Conservation (phyloP, 1,140 invertebrate species). For the Platyura marginata region DNA sequence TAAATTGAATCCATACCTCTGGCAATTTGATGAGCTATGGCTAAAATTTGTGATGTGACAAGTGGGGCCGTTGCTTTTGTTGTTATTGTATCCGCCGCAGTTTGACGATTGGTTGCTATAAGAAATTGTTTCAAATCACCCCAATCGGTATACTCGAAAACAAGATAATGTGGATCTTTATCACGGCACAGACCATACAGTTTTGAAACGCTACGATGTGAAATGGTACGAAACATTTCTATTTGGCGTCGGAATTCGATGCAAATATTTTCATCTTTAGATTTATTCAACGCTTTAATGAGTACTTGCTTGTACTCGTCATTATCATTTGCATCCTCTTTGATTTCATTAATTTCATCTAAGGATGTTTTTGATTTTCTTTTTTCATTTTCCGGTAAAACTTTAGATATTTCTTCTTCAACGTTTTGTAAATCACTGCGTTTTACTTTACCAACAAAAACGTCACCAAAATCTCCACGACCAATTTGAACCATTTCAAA, state of each 20-base stretch:
- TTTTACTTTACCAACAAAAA: slow-evolving; percentile 39
- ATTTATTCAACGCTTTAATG: slow-evolving; percentile 23
- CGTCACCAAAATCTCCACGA: slow-evolving; percentile 78
- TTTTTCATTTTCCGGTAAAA: slow-evolving; percentile 18
- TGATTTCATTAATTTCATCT: slow-evolving; percentile 24
- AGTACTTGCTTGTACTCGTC: slow-evolving; percentile 13
- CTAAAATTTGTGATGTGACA: slow-evolving; percentile 46
- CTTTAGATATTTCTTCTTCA: slow-evolving; percentile 8
- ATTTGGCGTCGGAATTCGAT: slow-evolving; percentile 75
- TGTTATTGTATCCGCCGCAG: slow-evolving; percentile 11
- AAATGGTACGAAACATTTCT: slow-evolving; percentile 62
- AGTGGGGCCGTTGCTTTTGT: slow-evolving; percentile 48
- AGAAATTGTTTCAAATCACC: slow-evolving; percentile 89
- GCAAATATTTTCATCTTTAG: slow-evolving; percentile 53
- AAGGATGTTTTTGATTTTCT: slow-evolving; percentile 20
- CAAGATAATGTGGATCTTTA: slow-evolving; percentile 70
- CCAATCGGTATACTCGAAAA: slow-evolving; percentile 86
- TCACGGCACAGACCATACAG: slow-evolving; percentile 68
- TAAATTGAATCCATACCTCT: slow-evolving; percentile 65
- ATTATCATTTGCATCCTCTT: slow-evolving; percentile 12
- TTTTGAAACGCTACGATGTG: slow-evolving; percentile 60
- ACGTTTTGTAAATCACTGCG: slow-evolving; percentile 23
- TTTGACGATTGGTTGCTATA: slow-evolving; percentile 41
- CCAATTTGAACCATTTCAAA: slow-evolving; percentile 66
- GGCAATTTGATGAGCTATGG: slow-evolving; percentile 58